Percentiles rank a stretch among this genome's conserved stretches.
Conservation (phyloP, 2,797 vertebrate genomes). For the Helostoma temminkii region DNA sequence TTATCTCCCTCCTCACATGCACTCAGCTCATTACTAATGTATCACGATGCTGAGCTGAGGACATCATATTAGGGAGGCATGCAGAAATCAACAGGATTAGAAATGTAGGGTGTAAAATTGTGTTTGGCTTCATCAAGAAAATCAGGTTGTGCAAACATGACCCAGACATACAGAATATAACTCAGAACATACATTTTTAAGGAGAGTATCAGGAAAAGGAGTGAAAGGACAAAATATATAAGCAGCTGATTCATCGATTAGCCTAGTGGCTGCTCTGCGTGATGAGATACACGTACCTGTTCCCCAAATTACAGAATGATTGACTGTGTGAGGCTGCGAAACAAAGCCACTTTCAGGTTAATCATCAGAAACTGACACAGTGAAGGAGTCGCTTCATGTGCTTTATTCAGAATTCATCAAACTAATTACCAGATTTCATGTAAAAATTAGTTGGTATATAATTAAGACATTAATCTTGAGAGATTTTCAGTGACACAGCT, state of each 20-base stretch:
- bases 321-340: conserved; percentile 9
- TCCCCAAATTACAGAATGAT: conserved; percentile 32
- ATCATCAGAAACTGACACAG: conserved; percentile 41
- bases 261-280: not conserved
- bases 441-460: conserved; percentile 61
- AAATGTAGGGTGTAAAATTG: too few species aligned
- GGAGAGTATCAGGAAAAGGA: too few species aligned
- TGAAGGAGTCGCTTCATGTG: conserved; percentile 22
- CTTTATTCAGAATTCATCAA: conserved; percentile 67
- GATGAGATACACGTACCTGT: not conserved
- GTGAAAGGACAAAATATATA: too few species aligned
- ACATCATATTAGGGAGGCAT: too few species aligned
- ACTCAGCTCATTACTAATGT: too few species aligned
- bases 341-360: conserved; percentile 30
- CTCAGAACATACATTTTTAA: too few species aligned
- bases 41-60: too few species aligned
- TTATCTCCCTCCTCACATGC: too few species aligned
- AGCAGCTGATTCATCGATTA: not conserved
- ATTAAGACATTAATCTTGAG: conserved; percentile 69
- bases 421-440: conserved; percentile 50
- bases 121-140: too few species aligned
- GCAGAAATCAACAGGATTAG: too few species aligned
- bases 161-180: too few species aligned
- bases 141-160: too few species aligned
- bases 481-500: conserved; percentile 38